phyloP scores from a whole-genome alignment of 2,888 invertebrate genomes.

The Noctua comes region DNA sequence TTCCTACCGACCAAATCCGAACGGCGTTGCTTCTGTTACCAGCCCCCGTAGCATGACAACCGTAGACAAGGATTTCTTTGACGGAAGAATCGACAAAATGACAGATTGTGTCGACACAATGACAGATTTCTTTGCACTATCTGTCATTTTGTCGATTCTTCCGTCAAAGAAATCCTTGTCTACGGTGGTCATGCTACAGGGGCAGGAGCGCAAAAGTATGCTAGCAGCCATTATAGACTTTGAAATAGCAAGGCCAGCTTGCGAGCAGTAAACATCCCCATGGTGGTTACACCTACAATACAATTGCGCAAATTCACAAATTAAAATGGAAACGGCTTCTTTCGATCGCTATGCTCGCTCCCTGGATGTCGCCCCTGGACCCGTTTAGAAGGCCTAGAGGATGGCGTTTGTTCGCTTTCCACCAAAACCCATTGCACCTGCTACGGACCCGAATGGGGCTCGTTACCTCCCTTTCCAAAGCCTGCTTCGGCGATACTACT shows the following conservation, averaged over 20 bases:
- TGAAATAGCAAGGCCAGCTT: neutral
- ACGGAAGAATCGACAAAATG: too few relatives aligned
- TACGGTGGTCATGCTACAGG: too few relatives aligned
- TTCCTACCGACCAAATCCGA: neutral
- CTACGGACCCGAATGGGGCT: fast-evolving
- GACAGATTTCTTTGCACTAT: too few relatives aligned
- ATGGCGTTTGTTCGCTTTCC: neutral
- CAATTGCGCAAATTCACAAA: neutral
- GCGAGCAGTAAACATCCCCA: neutral
- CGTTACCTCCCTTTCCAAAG: neutral
- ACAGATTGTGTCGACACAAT: too few relatives aligned
- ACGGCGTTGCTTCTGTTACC: neutral
- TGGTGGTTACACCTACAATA: neutral
- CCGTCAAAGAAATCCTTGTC: too few relatives aligned
- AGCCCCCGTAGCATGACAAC: too few relatives aligned
- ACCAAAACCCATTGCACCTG: neutral
- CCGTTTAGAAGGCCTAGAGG: neutral
- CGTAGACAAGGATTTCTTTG: too few relatives aligned
- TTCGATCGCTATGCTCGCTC: neutral
- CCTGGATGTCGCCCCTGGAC: neutral
- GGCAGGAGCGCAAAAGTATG: neutral
- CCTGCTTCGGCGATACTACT: neutral
- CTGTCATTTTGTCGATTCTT: too few relatives aligned
- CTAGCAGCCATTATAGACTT: neutral
- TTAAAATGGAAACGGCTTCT: neutral